Evolutionary conservation across 2,888 invertebrate genomes (phyloP).

Genomic region (Myopa testacea): DNA sequence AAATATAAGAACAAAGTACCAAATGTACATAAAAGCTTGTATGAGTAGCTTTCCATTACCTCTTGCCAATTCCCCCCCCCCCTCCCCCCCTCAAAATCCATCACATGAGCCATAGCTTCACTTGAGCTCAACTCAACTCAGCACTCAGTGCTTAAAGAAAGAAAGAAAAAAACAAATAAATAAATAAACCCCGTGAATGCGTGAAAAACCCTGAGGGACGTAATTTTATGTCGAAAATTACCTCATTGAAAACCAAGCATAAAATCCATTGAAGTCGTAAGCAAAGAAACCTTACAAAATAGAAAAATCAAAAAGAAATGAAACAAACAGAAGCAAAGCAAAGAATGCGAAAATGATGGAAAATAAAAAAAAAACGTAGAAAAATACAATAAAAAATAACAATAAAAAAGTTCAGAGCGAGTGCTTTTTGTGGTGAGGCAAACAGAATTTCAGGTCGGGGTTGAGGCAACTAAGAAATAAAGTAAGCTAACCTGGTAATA

Average conservation of each 20-base stretch:
- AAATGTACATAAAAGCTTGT: background rate
- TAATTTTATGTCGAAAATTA: slow-evolving; percentile 44
- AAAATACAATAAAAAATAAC: slow-evolving; percentile 21
- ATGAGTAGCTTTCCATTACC: background rate
- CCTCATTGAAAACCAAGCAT: slow-evolving; percentile 43
- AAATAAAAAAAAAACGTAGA: slow-evolving; percentile 1
- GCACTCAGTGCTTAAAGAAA: no score
- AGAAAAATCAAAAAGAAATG: slow-evolving; percentile 24
- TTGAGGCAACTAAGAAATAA: no score
- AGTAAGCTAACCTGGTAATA: no score
- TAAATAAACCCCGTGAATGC: background rate
- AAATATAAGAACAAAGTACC: background rate
- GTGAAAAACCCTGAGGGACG: slow-evolving; percentile 37
- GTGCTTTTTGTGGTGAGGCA: no score
- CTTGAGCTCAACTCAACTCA: no score
- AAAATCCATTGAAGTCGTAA: slow-evolving; percentile 38
- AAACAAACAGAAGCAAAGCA: slow-evolving; percentile 5
- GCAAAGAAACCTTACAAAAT: slow-evolving; percentile 12
- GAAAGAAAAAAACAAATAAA: no score
- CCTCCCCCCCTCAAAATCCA: background rate
- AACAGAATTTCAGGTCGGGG: no score
- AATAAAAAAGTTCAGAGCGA: background rate
- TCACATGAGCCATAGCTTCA: background rate
- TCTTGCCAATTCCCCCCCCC: background rate
- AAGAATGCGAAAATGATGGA: slow-evolving; percentile 8